Evolutionary conservation across 2,113 vertebrate species (phyloP).

Genomic region (Eurystomus gularis): DNA sequence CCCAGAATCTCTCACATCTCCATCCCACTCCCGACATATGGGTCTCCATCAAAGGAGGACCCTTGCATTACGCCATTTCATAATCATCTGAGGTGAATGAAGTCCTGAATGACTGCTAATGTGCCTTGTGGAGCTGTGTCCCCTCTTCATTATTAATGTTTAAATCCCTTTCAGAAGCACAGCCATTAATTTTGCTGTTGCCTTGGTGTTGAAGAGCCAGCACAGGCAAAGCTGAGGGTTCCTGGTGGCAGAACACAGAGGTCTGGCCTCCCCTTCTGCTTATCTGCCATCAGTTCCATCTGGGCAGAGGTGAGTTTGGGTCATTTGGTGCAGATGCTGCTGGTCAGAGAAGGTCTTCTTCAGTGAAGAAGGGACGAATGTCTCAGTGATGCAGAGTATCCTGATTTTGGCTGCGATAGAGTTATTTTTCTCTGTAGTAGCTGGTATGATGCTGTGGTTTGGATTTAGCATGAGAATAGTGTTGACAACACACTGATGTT

Average conservation of each 20-base stretch:
- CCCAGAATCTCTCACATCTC: not conserved
- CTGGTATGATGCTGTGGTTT: not conserved
- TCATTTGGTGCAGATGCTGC: not conserved
- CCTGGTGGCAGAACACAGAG: not conserved
- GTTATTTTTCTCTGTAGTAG: not conserved
- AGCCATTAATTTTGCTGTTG: not conserved
- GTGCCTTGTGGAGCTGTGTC: not conserved
- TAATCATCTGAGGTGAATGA: not conserved
- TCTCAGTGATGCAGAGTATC: not conserved
- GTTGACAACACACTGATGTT: not conserved
- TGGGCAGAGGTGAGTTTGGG: not conserved
- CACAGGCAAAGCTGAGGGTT: not conserved
- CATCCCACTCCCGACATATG: not conserved
- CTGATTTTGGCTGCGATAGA: not conserved
- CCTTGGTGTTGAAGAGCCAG: not conserved
- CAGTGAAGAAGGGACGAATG: not conserved
- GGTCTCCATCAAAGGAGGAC: not conserved
- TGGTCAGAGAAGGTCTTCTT: not conserved
- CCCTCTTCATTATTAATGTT: not conserved
- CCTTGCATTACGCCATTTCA: accelerated
- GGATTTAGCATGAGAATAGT: not conserved
- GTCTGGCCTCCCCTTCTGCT: not conserved
- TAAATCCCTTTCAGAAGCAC: not conserved
- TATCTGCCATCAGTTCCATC: not conserved
- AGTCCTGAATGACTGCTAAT: not conserved